Evolutionary conservation across 2,113 vertebrate genomes (phyloP), one percentile per base, ranked within the genome.

Genomic region (Ploceus nigricollis): DNA sequence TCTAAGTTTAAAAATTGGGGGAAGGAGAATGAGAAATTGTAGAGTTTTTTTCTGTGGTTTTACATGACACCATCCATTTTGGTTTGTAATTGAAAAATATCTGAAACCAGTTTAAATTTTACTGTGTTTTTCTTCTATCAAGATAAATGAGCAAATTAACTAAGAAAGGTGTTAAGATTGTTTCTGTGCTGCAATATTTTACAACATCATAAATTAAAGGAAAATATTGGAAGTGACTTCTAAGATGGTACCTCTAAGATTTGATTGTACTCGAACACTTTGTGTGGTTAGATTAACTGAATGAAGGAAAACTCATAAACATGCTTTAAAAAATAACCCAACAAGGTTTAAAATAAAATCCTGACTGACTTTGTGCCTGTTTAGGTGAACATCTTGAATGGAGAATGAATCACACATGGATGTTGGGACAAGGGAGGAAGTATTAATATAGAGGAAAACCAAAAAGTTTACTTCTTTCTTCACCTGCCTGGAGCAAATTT

Each of bases 401-500:
- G 65, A 69, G 92, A 97, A 97, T 94, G 89, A 94, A 87, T 96
- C 95, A 79, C 68, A 94, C 10, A 16, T 80, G 82, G 85, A 58
- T 76, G 68, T 8, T 77, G 60, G 39, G 76, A 71, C 18, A 70
- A 57, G 63, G 76, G 50, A 95, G 70, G 86, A 90, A 94, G 82
- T 70, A 94, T 93, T 96, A 96, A 92, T 94, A 84, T 66, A 75
- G 54, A 61, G 39, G 61, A 93, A 94, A 94, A 76, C 66, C 79
- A 87, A 65, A 79, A 93, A 86, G 66, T 92, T 91, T 94, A 69
- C 70, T 89, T 50, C 51, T 95, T 96, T 93, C 68, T 89, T 92
- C 63, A 94, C 93, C 89, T 96, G 71, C 72, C 84, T 79, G 69
- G 76, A 94, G 82, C 90, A 93, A 89, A 94, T 94, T 93, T 95